phyloP scores from a whole-genome alignment of 2,113 vertebrate genomes.

The Grallaria varia region DNA sequence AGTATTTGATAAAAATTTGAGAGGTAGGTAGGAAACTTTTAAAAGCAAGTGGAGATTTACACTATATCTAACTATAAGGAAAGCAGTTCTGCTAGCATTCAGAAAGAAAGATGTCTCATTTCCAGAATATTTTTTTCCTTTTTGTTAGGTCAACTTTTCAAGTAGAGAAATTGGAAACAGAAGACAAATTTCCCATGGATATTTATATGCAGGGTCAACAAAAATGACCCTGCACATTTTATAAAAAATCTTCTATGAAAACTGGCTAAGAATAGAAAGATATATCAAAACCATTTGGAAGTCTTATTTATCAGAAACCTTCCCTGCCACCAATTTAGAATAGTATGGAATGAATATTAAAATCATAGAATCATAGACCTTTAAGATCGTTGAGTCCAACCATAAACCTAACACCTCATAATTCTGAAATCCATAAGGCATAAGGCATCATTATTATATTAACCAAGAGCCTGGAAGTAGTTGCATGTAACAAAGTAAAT shows the following conservation, averaged over 20 bases:
- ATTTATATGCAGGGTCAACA: constrained; percentile 5
- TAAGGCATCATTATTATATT: not conserved
- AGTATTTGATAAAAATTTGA: constrained; percentile 56
- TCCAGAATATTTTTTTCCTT: not conserved
- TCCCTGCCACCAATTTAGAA: not conserved
- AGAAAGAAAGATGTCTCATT: not conserved
- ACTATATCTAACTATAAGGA: not conserved
- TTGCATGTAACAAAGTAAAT: not conserved
- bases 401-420: not conserved
- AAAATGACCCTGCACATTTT: not conserved
- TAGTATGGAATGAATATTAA: not conserved
- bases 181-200: not conserved
- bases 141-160: not conserved
- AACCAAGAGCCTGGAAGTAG: not conserved
- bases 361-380: not conserved
- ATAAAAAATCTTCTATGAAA: not conserved
- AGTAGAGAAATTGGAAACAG: not conserved
- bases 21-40: not conserved
- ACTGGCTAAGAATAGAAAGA: not conserved
- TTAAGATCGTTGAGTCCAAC: not conserved
- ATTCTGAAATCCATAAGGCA: not conserved
- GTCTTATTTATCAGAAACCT: not conserved
- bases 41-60: not conserved
- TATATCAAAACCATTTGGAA: constrained; percentile 10
- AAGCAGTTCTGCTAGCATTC: not conserved